Conservation (phyloP, 1,140 invertebrate genomes). For the Amphibalanus amphitrite region DNA sequence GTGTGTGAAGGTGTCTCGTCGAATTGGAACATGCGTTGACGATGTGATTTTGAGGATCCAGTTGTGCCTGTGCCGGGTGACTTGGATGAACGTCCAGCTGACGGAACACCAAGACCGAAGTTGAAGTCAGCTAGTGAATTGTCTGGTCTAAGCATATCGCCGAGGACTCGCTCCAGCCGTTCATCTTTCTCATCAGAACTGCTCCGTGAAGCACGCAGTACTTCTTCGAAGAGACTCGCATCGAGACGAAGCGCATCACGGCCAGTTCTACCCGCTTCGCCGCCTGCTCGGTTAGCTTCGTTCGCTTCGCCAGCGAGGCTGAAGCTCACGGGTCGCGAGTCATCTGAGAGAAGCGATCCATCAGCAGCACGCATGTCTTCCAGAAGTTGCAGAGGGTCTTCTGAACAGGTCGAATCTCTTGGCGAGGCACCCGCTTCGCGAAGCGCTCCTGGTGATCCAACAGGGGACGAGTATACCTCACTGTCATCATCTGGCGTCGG, state of each 20-base stretch:
- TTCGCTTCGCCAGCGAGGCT: background rate
- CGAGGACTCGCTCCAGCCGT: background rate
- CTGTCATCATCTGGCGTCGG: background rate
- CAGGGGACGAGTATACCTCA: background rate
- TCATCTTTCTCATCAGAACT: background rate
- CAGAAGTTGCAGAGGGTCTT: background rate
- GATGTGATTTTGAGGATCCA: no score
- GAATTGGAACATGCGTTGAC: background rate
- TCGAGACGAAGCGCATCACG: background rate
- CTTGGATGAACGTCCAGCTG: no score
- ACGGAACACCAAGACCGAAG: no score
- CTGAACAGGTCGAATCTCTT: background rate
- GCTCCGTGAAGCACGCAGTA: background rate
- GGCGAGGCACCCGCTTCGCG: background rate
- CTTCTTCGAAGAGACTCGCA: background rate
- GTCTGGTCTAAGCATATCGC: background rate
- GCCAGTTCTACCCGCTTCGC: no score
- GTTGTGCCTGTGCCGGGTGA: no score
- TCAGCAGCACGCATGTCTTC: background rate
- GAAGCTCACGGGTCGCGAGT: background rate
- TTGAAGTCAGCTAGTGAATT: background rate
- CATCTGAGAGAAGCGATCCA: no score
- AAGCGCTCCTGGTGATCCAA: background rate
- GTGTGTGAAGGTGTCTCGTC: background rate
- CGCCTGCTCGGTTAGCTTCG: background rate